phyloP scores from a whole-genome alignment of 2,113 vertebrate species.

The Saguinus imperator region DNA sequence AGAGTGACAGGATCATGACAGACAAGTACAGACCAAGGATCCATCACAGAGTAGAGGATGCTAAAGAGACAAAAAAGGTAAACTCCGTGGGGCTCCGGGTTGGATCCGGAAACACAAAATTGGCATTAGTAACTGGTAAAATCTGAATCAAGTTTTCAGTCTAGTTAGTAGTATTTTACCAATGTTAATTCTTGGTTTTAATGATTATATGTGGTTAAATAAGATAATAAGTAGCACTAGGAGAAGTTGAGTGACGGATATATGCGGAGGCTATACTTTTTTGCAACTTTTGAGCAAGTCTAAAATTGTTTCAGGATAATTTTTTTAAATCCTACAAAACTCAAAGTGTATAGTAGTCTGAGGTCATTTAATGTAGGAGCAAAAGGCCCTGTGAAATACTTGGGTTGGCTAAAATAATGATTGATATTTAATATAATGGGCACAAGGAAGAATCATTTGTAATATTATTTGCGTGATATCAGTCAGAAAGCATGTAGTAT shows the following conservation, averaged over 20 bases:
- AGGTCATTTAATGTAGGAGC: background rate
- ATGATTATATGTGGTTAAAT: background rate
- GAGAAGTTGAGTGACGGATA: background rate
- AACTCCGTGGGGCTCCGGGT: background rate
- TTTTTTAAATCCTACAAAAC: background rate
- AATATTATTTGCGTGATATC: background rate
- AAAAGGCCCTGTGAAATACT: background rate
- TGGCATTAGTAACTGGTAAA: background rate
- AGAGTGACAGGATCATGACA: background rate
- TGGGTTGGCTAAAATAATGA: background rate
- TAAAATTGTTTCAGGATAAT: conserved; percentile 3
- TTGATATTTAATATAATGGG: background rate
- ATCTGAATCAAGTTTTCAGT: background rate
- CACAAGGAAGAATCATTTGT: background rate
- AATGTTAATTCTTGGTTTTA: conserved; percentile 19
- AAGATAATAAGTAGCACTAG: background rate
- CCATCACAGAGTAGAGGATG: background rate
- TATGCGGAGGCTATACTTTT: background rate
- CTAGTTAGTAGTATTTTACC: conserved; percentile 26
- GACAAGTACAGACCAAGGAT: background rate
- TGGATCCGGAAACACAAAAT: conserved; percentile 5
- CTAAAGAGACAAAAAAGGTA: background rate
- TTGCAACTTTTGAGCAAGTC: background rate
- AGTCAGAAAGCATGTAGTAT: background rate
- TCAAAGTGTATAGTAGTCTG: background rate